Evolutionary conservation across 2,888 invertebrate genomes (phyloP).

Genomic region (Chrysina gloriosa): DNA sequence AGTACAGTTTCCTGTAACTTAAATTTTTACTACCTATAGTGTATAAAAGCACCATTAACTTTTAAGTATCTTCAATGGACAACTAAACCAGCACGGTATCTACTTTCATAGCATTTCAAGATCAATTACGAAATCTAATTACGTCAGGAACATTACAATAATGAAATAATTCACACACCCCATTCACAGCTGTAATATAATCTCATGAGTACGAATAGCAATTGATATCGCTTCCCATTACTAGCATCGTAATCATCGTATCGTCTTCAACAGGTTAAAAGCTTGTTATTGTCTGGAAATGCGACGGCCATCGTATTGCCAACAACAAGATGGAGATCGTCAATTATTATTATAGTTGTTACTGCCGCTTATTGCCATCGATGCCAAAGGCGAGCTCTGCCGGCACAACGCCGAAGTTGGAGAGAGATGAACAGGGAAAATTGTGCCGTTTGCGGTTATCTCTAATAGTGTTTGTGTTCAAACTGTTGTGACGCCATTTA

Average conservation of each 20-base stretch:
- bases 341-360: conserved; percentile 32
- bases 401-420: neutral
- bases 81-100: too few relatives aligned
- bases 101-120: too few relatives aligned
- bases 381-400: neutral
- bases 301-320: conserved; percentile 14
- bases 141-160: neutral
- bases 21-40: too few relatives aligned
- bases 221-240: conserved; percentile 9
- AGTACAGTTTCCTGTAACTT: too few relatives aligned
- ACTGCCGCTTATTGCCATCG: conserved; percentile 25
- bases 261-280: conserved; percentile 33
- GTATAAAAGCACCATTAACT: too few relatives aligned
- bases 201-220: neutral
- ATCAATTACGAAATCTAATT: neutral
- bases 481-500: conserved; percentile 34
- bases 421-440: conserved; percentile 13
- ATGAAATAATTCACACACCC: neutral
- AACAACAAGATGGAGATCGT: conserved; percentile 30
- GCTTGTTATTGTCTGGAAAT: conserved; percentile 24
- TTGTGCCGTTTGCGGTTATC: conserved; percentile 31
- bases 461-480: conserved; percentile 28
- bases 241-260: conserved; percentile 2
- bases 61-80: too few relatives aligned
- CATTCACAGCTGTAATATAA: conserved; percentile 8